Base-by-base conservation (phyloP, 1,140 invertebrate species). In the Cherax destructor region DNA sequence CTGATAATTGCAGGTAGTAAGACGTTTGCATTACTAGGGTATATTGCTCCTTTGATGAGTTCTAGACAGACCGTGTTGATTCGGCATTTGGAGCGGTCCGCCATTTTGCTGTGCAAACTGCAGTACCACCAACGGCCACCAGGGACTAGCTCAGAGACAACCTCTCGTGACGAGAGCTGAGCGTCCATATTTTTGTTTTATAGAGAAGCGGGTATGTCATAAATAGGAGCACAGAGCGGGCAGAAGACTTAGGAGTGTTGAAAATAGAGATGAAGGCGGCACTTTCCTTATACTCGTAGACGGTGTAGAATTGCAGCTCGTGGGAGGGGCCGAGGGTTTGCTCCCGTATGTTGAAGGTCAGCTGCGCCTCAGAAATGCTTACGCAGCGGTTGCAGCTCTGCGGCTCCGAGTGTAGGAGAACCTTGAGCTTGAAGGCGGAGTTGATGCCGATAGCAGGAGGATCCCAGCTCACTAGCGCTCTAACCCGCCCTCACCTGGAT, bases 231-330 rank as follows among this genome's bases (percentile, higher is more conserved):
- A 59, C 9, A 9, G 56, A 9, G 56, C 16, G 9, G 16, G 56
- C 16, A 2, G 77, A 79, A 47, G 80, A 92, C 96, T 96, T 95
- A 98, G 97, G 98, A 93, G 98, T 98, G 59, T 98, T 99, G 94
- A 99, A 98, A 95, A 98, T 99, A 91, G 97, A 97, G 72, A 97
- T 97, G 94, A 98, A 98, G 9, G 97, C 97, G 69, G 97, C 96
- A 93, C 97, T 98, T 94, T 98, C 98, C 95, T 98, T 98, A 93
- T 96, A 96, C 94, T 98, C 97, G 94, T 97, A 97, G 52, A 98
- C 96, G 74, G 98, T 97, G 94, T 97, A 98, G n/a, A 98, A 89
- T 86, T 92, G 92, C 2, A 93, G 92, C 84, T 92, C 86, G 69
- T 93, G 92, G 18, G 92, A 93, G 7, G 93, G 92, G 5, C 93